Evolutionary conservation across 1,140 invertebrate species (phyloP), one percentile per base, ranked within the genome.

Genomic region (Cheumatopsyche charites): DNA sequence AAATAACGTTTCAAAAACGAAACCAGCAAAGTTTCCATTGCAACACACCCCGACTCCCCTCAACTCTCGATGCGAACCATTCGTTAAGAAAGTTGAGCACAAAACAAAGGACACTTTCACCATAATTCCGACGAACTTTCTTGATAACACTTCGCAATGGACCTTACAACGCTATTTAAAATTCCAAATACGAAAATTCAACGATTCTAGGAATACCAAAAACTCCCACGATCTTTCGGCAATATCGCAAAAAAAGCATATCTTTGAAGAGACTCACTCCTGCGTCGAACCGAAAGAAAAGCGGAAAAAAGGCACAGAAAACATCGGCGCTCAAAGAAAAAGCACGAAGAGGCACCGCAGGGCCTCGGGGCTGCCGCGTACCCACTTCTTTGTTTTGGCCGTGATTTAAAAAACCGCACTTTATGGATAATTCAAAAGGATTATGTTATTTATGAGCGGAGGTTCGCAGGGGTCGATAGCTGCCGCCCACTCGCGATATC

Each of bases 361-460:
- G 29, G 47, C 65, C 45, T 67, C 65, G 43, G 62, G 41, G 63
- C 49, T 21, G 25, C 26, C 29, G 62, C 62, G 29, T 63, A 63
- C 26, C 62, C 29, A 63, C 23, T 23, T 63, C 62, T 63, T 63
- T 63, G 62, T 63, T 68, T 49, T 41, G 23, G 55, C 17, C 52
- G 49, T 62, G 71, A 66, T 72, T 62, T 62, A 49, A 65, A 72
- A 68, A 61, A 43, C 41, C 45, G 52, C 47, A 63, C 66, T 73
- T 73, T 68, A 69, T 69, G 67, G 72, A 63, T 73, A 73, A 73
- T 73, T 69, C 72, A 68, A 67, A 43, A 65, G 67, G 42, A 73
- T 73, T 67, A 73, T 73, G 42, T 73, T 73, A 73, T 73, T 73
- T 73, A 73, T 69, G 72, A 73, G 58, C 23, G 25, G 12, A 36